These are phyloP conservation scores for Drosophila setosimentum DNA, from an alignment of 2,888 invertebrate species.

Conservation along the genomic window DNA sequence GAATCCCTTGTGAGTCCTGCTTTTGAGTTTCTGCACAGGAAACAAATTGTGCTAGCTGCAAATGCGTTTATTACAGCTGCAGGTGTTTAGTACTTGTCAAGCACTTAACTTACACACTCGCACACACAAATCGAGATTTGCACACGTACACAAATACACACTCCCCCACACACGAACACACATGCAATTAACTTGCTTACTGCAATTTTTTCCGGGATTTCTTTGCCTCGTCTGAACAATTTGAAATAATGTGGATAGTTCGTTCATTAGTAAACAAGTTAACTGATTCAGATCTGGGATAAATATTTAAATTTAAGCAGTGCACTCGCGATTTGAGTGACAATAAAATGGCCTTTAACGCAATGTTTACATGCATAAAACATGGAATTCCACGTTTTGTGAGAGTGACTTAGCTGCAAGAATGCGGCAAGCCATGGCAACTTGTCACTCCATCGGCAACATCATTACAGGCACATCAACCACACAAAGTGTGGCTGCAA, in stretches of 20 bases:
- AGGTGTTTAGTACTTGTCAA: constrained; percentile 23
- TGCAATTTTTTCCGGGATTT: neutral
- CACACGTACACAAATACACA: constrained; percentile 10
- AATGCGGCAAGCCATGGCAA: constrained; percentile 34
- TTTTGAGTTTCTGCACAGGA: constrained; percentile 38
- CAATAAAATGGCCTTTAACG: constrained; percentile 45
- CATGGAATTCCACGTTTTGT: constrained; percentile 16
- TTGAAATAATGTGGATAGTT: neutral
- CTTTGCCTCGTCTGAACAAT: constrained; percentile 21
- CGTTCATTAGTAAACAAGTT: neutral
- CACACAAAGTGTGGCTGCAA: constrained; percentile 9
- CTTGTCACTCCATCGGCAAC: constrained; percentile 34
- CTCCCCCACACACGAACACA: neutral
- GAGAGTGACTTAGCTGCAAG: constrained; percentile 17
- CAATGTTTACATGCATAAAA: constrained; percentile 57
- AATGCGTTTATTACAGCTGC: constrained; percentile 32
- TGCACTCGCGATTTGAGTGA: constrained; percentile 1
- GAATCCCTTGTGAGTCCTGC: constrained; percentile 33
- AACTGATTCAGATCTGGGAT: too few species aligned
- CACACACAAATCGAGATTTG: neutral
- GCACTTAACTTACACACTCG: constrained; percentile 35
- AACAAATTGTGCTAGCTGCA: constrained; percentile 17
- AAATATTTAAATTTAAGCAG: too few species aligned
- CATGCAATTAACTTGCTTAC: constrained; percentile 41
- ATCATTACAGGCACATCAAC: constrained; percentile 43